These are phyloP conservation scores for Seira ritae DNA, from an alignment of 2,888 invertebrate species.

Conservation along the genomic window DNA sequence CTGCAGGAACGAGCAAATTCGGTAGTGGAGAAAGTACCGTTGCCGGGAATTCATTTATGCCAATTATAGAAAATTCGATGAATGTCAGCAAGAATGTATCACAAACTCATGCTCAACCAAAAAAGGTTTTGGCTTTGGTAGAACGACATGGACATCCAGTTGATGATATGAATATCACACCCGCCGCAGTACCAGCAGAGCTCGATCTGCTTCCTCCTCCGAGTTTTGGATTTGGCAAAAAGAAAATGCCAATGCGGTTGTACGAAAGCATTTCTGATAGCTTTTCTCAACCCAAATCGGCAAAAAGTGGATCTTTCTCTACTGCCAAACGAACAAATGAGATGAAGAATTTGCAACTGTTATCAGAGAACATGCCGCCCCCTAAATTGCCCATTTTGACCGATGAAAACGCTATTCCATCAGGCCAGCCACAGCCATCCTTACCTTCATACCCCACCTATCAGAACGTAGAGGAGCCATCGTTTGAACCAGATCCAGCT, in stretches of 20 bases:
- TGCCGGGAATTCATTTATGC: constrained; percentile 31
- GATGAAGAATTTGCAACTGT: constrained; percentile 21
- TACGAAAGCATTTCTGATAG: constrained; percentile 42
- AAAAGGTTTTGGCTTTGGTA: constrained; percentile 16
- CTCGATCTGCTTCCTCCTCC: too few relatives aligned
- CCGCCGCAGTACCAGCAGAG: constrained; percentile 7
- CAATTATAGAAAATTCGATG: constrained; percentile 2
- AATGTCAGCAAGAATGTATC: background rate
- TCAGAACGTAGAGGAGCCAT: constrained; percentile 10
- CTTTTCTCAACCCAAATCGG: background rate
- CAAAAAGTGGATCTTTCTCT: background rate
- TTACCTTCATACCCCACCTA: background rate
- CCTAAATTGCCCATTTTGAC: too few relatives aligned
- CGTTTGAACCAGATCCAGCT: background rate
- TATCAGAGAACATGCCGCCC: constrained; percentile 49
- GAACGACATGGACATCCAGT: background rate
- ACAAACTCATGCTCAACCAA: background rate
- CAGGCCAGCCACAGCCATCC: background rate
- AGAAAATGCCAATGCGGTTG: constrained; percentile 12
- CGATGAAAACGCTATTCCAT: too few relatives aligned
- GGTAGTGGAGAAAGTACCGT: constrained; percentile 11
- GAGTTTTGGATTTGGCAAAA: background rate
- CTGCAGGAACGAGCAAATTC: constrained; percentile 8
- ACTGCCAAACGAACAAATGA: constrained; percentile 27
- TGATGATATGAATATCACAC: constrained; percentile 24